Evolutionary conservation across 2,113 vertebrate species (phyloP), one percentile per base, ranked within the genome.

Genomic region (Sinosuthora webbiana): DNA sequence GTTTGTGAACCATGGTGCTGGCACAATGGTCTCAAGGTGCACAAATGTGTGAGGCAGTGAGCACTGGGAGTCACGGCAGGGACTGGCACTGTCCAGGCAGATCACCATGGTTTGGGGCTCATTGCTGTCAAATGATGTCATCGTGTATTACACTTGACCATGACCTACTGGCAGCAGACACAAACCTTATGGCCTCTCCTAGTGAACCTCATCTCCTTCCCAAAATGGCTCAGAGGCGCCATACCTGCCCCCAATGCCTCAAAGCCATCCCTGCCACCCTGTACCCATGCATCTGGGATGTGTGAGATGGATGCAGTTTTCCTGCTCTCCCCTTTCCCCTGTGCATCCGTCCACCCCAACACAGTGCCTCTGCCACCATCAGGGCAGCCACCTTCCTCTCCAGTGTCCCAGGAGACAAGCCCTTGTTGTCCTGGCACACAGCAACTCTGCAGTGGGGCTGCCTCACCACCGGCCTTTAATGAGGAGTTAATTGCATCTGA

Each of bases 261-360:
- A 67, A 50, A 23, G 3, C 31, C 45, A 70, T 31, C 33, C 28
- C 41, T 77, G n/a, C 25, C 6, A 6, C 22, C 22, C 20, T 60
- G 31, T 28, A 39, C 8, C 16, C 44, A 13, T 2, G 4, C 16
- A 11, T 49, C 41, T 20, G 7, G 35, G 21, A 10, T 0, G 0
- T 37, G 49, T 57, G 80, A 64, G 33, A 44, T 23, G 19, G 28
- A 64, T 64, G 57, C 44, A 44, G 16, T 57, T 71, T 78, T 64
- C 57, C 71, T 21, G 11, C 30, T 63, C 19, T 16, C 14, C 5
- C 5, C 20, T 76, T 67, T 53, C 18, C 19, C 28, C 22, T 1
- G 0, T 0, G 0, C 27, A 65, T 52, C 45, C 1, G 2, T 56
- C 45, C 11, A 2, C 16, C 13, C 37, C 2, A 1, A 18, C 21